phyloP scores from a whole-genome alignment of 2,113 vertebrate genomes.

The Salminus brasiliensis region DNA sequence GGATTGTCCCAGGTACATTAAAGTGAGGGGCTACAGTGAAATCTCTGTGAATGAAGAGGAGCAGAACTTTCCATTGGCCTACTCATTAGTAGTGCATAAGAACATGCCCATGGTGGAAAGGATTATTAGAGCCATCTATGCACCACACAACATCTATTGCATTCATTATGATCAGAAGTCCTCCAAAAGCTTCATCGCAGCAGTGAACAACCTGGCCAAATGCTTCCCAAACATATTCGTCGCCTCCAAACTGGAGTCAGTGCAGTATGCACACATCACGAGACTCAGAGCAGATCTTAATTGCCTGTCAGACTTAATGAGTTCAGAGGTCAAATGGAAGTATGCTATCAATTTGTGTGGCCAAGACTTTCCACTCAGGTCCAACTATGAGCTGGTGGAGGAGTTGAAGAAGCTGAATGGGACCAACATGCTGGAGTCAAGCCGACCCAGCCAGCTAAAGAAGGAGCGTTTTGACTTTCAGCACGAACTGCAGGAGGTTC shows the following conservation, averaged over 20 bases:
- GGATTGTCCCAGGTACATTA: conserved; percentile 75
- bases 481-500: conserved; percentile 79
- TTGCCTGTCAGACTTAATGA: conserved; percentile 87
- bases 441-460: conserved; percentile 82
- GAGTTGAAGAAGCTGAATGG: conserved; percentile 85
- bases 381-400: conserved; percentile 84
- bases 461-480: conserved; percentile 83
- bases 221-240: conserved; percentile 89
- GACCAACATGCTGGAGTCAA: conserved; percentile 88
- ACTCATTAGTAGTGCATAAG: conserved; percentile 93
- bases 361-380: conserved; percentile 90
- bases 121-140: conserved; percentile 84
- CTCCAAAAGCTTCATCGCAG: conserved; percentile 77
- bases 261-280: conserved; percentile 88
- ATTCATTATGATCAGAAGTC: conserved; percentile 92
- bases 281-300: conserved; percentile 91
- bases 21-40: conserved; percentile 76
- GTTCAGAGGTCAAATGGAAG: conserved; percentile 82
- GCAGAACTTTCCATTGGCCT: conserved; percentile 84
- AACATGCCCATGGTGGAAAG: conserved; percentile 90
- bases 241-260: conserved; percentile 86
- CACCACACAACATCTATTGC: conserved; percentile 87
- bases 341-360: conserved; percentile 93
- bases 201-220: conserved; percentile 82
- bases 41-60: conserved; percentile 79